Base-by-base conservation (phyloP, 2,797 vertebrate genomes). In the Helarctos malayanus region DNA sequence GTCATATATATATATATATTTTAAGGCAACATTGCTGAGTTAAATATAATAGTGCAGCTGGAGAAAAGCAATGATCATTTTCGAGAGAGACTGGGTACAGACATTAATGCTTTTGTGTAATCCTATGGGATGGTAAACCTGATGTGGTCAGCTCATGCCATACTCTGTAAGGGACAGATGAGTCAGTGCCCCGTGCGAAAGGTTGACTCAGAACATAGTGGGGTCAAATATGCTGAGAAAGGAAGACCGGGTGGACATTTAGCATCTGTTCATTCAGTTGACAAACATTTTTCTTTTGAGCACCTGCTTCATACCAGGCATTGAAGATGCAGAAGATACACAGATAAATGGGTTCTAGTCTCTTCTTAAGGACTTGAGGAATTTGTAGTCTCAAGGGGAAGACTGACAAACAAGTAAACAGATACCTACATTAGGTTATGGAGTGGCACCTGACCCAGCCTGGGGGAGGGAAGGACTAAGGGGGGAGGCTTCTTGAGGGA, bases 211-310 rank as follows among this genome's bases (percentile, higher is more conserved):
- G 80, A 54, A 65, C 32, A 9, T 38, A n/a, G 10, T 59, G 27
- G 38, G 49, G 38, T 59, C 54, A 78, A 25, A 59, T 41, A 54
- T 63, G 35, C 57, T 45, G 27, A 54, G 49, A 93, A 54, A 85
- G 65, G 57, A 35, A 89, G 75, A 63, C 16, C 41, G 63, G 29
- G n/a, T 69, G 19, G 27, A 75, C 6, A 23, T 38, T 80, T 29
- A 63, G 18, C 79, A 19, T 65, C 57, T 38, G 54, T 52, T 87
- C 63, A 38, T 68, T 91, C 23, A 76, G 23, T 35, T 84, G 71
- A 83, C 54, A 91, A 41, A 59, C 35, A 27, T 79, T 91, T 68
- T 97, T 89, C 54, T 85, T 90, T 57, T 71, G 71, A 57, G 59
- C 35, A 63, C 32, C 52, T 84, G n/a, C 52, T 88, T 92, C 25